Evolutionary conservation across 2,888 invertebrate genomes (phyloP).

Genomic region (Epiblema foenella): DNA sequence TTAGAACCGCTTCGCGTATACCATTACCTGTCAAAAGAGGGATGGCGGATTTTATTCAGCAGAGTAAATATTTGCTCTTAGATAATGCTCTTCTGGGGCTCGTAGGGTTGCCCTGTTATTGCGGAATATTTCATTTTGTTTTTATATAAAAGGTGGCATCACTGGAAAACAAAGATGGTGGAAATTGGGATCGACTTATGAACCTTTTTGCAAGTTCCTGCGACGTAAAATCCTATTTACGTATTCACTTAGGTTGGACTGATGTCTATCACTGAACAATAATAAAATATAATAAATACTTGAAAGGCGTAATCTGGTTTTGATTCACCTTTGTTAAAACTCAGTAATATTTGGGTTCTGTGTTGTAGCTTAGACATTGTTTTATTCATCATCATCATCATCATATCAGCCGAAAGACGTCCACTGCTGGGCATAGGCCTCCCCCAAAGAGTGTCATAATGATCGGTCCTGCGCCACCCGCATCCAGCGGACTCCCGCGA

Average conservation of each 20-base stretch:
- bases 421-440: no score
- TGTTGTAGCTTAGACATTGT: not conserved
- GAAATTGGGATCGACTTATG: slow-evolving; percentile 11
- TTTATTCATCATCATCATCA: not conserved
- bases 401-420: no score
- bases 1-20: slow-evolving; percentile 42
- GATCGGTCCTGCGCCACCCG: no score
- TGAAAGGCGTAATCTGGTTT: not conserved
- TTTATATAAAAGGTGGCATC: slow-evolving; percentile 25
- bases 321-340: not conserved
- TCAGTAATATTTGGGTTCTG: not conserved
- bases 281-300: not conserved
- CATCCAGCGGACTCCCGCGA: no score
- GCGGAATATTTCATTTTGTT: slow-evolving; percentile 29
- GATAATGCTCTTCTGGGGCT: slow-evolving; percentile 41
- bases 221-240: not conserved
- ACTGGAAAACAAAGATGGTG: slow-evolving; percentile 22
- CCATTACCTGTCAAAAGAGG: slow-evolving; percentile 45
- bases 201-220: not conserved
- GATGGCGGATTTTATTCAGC: slow-evolving; percentile 41
- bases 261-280: not conserved
- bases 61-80: slow-evolving; percentile 41
- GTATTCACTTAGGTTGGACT: not conserved
- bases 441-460: no score
- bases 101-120: slow-evolving; percentile 27